Base-by-base conservation (phyloP, 1,140 invertebrate species). In the Sycophaga agraensis region DNA sequence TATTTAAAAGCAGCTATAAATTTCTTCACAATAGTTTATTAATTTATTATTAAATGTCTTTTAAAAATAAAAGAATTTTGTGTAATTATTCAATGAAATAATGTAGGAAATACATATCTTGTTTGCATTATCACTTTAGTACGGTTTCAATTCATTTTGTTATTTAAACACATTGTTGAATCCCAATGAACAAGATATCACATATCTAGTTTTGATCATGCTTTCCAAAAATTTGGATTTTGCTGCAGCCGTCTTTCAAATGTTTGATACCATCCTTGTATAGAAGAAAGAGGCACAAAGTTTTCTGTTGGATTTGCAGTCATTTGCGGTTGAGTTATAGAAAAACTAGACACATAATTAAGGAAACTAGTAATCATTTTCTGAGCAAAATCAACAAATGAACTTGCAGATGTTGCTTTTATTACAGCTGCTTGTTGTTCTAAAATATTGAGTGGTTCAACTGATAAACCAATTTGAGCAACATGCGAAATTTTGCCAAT, bases 171-270 rank as follows among this genome's bases (percentile, higher is more conserved):
- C 46, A 48, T 45, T 24, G 55, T 37, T 24, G 51, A 61, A 22
- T 49, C 54, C n/a, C 24, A 48, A 49, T 62, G 53, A 37, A 56
- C 45, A 17, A 62, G 14, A 62, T 42, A 17, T 17, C 35, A 56
- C 0, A 62, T 8, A 34, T 62, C 37, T 2, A 11, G 11, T n/a
- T 49, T 55, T 14, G 19, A 63, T 63, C 61, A 86, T 63, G 75
- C 84, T 74, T 90, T 94, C 96, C 96, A 98, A 76, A 98, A 99
- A 73, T 97, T 91, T 2, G 96, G 95, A 82, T 98, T 97, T 66
- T 92, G 88, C 71, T 91, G 86, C 56, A 98, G 79, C 67, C 93
- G 84, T 71, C 95, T 81, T 70, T 95, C 88, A 73, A 98, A 98
- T 70, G 91, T 97, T 60, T 89, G 87, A 73, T 93, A 98, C 97